Evolutionary conservation across 2,113 vertebrate species (phyloP), one percentile per base, ranked within the genome.

Genomic region (Takifugu bimaculatus): DNA sequence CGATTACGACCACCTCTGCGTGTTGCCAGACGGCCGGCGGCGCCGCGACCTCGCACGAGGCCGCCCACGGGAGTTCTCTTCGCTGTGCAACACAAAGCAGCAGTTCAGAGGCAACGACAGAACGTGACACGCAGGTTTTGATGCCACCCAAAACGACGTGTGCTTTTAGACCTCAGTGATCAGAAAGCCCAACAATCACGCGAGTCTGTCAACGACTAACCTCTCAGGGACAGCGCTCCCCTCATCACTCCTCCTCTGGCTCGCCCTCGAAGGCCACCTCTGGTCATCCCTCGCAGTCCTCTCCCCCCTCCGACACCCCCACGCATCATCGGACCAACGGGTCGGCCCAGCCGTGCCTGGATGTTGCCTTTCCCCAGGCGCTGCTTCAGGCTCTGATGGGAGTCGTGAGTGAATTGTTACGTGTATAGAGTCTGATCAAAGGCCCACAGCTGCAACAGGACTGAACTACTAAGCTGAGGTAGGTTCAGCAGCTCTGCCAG

Each of bases 361-460:
- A 99, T 98, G 90, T 97, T 99, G 80, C 96, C 94, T 82, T 97
- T 98, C 15, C 97, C 97, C 61, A 98, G 92, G 6, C 97, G 94
- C 67, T 98, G 97, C 78, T 98, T 98, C 80, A 99, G 88, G 87
- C 95, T 98, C 97, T 97, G 90, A 50, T 56, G 26, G 4, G 3
- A 45, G 50, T 57, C 32, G 45, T 70, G 50, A 26, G 20, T 20
- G 20, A 20, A 20, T 20, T 20, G 20, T 20, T 20, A 20, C 20
- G 43, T 15, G 2, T 48, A 26, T 5, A 47, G 13, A 20, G 48
- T 50, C 15, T 20, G 20, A 20, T 20, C 20, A 20, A 20, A 20
- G 20, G 20, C 20, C 20, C 20, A 20, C 20, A 20, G 20, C 20
- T 20, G 20, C 20, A 20, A 20, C 20, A 20, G 20, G 20, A 20